Evolutionary conservation across 2,113 vertebrate species (phyloP), one percentile per base, ranked within the genome.

Genomic region (Hyperoodon ampullatus): DNA sequence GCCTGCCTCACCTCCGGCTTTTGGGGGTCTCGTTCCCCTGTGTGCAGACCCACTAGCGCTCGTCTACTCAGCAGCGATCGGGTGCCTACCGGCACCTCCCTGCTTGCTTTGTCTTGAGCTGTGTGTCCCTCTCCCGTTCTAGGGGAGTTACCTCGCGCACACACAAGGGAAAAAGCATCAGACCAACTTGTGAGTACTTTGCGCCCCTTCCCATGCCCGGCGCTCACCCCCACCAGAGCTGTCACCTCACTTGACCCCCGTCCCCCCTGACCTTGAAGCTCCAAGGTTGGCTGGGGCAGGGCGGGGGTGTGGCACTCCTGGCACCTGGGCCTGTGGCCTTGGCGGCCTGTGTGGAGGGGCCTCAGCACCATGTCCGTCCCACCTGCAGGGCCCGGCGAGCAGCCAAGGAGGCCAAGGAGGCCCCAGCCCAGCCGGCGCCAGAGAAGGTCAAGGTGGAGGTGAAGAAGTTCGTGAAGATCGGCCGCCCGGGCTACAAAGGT

Each of bases 121-220:
- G 2, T 5, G 35, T 6, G 5, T 39, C 15, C 75, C 71, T 85
- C 18, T 60, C 61, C 28, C 14, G 7, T 66, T 83, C 65, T 97
- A 99, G 99, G 99, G 99, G 3, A 99, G 99, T 97, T 99, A 99
- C 96, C 98, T 99, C 8, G 99, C 99, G 1, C 99, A 99, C 82
- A 99, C 99, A 39, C 99, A 99, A 96, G 99, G 99, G 96, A 99
- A 99, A 96, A 99, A 99, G 96, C 99, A 99, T 97, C 99, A 99
- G 98, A 99, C 99, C 88, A 99, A 99, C 98, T 80, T 99, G 99
- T 99, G 98, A 99, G 58, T 82, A 42, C 15, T 24, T 19, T 24
- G 9, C 35, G 4, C 24, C 35, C 26, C 80, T 30, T 39, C 55
- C n/a, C n/a, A 8, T 39, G 13, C n/a, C 23, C 58, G 3, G 60